A percentile compares a stretch with the other conserved stretches of the same genome.
These are phyloP conservation scores for Eulithis prunata DNA, from an alignment of 2,888 invertebrate species.

Conservation along the genomic window DNA sequence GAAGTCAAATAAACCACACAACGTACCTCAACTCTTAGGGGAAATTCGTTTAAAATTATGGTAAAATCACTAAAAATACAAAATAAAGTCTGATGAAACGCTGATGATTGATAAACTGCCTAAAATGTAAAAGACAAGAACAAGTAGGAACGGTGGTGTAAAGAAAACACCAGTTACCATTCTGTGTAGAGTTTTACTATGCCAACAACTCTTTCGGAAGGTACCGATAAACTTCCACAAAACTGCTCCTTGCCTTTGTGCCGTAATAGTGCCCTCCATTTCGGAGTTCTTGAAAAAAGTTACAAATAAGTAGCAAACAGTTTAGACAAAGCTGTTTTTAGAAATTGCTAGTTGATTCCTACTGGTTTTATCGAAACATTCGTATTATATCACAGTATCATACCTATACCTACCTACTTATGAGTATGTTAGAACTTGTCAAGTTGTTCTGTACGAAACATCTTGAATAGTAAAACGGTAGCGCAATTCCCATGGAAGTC, in stretches of 20 bases:
- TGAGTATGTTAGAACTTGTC: not conserved
- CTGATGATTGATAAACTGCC: too few species aligned
- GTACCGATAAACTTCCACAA: conserved; percentile 61
- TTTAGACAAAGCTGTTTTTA: conserved; percentile 20
- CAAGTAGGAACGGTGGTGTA: not conserved
- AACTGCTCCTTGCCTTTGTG: conserved; percentile 55
- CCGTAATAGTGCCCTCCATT: conserved; percentile 46
- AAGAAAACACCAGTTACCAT: not conserved
- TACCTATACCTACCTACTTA: too few species aligned
- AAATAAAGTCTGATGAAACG: too few species aligned
- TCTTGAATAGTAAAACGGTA: conserved; percentile 4
- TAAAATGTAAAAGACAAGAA: too few species aligned
- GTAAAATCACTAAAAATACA: too few species aligned
- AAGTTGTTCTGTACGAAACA: not conserved
- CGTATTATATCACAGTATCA: too few species aligned
- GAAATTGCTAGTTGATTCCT: conserved; percentile 4
- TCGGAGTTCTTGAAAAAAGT: conserved; percentile 36
- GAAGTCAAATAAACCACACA: too few species aligned
- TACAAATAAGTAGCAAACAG: conserved; percentile 29
- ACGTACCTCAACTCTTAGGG: too few species aligned
- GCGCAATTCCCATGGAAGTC: conserved; percentile 13
- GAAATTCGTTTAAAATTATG: too few species aligned
- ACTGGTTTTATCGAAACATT: too few species aligned
- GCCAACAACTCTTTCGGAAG: conserved; percentile 49
- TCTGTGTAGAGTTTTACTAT: conserved; percentile 14